Conservation (phyloP, 2,888 invertebrate genomes). For the Thera obeliscata region DNA sequence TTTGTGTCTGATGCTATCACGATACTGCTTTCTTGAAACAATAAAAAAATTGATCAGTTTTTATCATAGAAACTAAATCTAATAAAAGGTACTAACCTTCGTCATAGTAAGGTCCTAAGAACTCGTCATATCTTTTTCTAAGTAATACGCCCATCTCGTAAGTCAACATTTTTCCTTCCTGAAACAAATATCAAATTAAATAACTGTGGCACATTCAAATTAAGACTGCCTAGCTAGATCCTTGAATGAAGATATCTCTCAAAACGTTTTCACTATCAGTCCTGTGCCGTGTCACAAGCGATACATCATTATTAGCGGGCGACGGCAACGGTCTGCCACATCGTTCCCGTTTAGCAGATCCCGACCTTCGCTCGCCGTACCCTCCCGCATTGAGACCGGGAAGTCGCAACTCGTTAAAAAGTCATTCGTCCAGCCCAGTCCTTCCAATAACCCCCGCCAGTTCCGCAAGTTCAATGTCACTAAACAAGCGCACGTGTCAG, state of each 20-base stretch:
- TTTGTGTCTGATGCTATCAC: conserved; percentile 88
- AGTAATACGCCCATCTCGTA: conserved; percentile 84
- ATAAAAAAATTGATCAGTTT: background rate
- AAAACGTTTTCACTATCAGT: conserved; percentile 25
- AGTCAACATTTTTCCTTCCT: conserved; percentile 84
- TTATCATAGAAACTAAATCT: background rate
- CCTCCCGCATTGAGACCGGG: conserved; percentile 64
- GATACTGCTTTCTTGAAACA: conserved; percentile 60
- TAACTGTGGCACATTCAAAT: background rate
- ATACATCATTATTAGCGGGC: conserved; percentile 79
- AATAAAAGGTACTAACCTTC: conserved; percentile 55
- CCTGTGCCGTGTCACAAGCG: conserved; percentile 53
- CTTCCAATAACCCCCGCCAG: conserved; percentile 51
- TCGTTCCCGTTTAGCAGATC: conserved; percentile 68
- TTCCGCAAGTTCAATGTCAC: conserved; percentile 57
- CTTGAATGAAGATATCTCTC: conserved; percentile 1
- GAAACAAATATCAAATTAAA: conserved; percentile 48
- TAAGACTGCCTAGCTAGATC: background rate
- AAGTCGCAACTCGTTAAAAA: conserved; percentile 68
- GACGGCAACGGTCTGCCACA: conserved; percentile 64
- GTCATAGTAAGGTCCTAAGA: conserved; percentile 77
- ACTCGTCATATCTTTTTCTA: conserved; percentile 78
- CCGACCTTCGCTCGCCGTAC: conserved; percentile 71
- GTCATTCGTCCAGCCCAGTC: conserved; percentile 62
- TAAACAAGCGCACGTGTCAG: conserved; percentile 31